Conservation (phyloP, 2,113 vertebrate species). For the Odocoileus hemionus region DNA sequence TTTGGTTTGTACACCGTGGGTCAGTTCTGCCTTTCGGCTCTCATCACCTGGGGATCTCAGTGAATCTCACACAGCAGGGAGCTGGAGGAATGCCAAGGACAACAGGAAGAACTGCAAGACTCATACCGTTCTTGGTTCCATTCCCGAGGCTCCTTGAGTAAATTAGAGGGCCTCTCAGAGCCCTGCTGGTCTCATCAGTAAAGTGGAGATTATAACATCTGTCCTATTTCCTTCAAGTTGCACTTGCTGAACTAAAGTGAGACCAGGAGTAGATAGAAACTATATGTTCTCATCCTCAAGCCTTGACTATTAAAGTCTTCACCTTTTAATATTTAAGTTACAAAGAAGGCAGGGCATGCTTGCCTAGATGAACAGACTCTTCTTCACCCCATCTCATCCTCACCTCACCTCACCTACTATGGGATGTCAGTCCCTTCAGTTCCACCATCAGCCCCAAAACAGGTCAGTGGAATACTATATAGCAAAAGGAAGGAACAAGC, state of each 20-base stretch:
- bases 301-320: not conserved
- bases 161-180: not conserved
- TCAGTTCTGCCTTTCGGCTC: not conserved
- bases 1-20: not conserved
- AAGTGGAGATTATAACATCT: not conserved
- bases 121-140: not conserved
- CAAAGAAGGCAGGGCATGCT: not conserved
- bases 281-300: not conserved
- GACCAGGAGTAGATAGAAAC: not conserved
- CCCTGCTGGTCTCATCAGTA: not conserved
- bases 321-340: not conserved
- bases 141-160: not conserved
- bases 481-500: not conserved
- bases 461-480: not conserved
- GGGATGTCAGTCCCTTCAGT: not conserved
- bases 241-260: not conserved
- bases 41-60: not conserved
- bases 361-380: not conserved
- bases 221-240: not conserved
- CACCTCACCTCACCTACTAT: not conserved
- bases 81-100: not conserved
- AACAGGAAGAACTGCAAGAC: not conserved
- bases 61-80: not conserved
- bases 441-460: not conserved
- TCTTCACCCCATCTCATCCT: not conserved